Percentiles rank a stretch among this genome's conserved stretches.
Conservation (phyloP, 2,888 invertebrate species). For the Coelopa pilipes region DNA sequence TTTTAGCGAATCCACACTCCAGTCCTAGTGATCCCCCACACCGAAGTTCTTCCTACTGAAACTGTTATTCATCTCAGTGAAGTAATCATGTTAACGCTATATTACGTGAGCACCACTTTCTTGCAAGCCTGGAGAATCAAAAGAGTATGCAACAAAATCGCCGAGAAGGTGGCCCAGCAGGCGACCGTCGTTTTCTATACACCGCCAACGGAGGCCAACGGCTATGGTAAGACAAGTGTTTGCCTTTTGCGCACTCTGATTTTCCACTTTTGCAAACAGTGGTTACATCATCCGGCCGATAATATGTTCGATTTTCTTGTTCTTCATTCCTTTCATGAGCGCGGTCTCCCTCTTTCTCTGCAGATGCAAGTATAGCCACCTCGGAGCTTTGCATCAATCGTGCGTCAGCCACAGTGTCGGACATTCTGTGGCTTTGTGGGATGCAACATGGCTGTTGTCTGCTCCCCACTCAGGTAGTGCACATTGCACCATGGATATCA, state of each 20-base stretch:
- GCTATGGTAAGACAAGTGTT: slow-evolving; percentile 57
- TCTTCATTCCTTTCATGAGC: slow-evolving; percentile 18
- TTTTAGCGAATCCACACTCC: too few relatives aligned
- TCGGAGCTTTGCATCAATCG: slow-evolving; percentile 65
- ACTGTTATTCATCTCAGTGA: background rate
- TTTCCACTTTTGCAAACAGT: background rate
- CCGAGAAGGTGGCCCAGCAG: slow-evolving; percentile 71
- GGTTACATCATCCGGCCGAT: slow-evolving; percentile 2
- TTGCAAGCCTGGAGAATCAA: slow-evolving; percentile 83
- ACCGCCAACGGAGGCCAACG: slow-evolving; percentile 66
- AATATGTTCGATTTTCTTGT: background rate
- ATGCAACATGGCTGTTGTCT: slow-evolving; percentile 64
- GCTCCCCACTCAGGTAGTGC: slow-evolving; percentile 66
- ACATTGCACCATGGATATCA: slow-evolving; percentile 68
- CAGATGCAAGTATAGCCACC: slow-evolving; percentile 61
- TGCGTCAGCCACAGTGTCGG: slow-evolving; percentile 62
- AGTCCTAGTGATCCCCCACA: background rate
- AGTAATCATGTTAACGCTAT: slow-evolving; percentile 75
- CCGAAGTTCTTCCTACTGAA: background rate
- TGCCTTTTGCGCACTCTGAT: background rate
- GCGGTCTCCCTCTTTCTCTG: slow-evolving; percentile 9
- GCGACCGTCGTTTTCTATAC: slow-evolving; percentile 73
- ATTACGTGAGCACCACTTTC: slow-evolving; percentile 85
- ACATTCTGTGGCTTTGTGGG: slow-evolving; percentile 64
- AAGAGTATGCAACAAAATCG: slow-evolving; percentile 76